Conservation (phyloP, 2,797 vertebrate species). For the Scarus forsteni region DNA sequence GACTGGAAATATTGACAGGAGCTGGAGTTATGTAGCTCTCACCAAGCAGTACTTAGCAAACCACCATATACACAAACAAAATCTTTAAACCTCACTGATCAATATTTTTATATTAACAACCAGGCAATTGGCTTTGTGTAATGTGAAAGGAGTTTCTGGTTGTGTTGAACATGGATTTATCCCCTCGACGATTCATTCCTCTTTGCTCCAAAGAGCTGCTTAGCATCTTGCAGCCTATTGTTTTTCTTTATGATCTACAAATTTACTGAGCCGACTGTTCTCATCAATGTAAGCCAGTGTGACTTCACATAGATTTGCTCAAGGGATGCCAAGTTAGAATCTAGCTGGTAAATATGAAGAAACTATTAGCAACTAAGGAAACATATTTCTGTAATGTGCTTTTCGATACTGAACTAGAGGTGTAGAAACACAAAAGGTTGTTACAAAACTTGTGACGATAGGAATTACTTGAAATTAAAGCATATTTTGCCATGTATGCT, state of each 20-base stretch:
- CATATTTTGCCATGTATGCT: not conserved
- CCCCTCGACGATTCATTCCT: not conserved
- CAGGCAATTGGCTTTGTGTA: conserved; percentile 13
- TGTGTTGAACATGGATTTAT: conserved; percentile 20
- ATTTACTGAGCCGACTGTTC: not conserved
- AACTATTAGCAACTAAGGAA: not conserved
- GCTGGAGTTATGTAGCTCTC: conserved; percentile 24
- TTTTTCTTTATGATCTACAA: not conserved
- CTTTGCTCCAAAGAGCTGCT: not conserved
- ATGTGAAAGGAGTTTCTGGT: conserved; percentile 8
- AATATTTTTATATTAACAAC: conserved; percentile 45
- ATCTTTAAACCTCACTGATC: conserved; percentile 36
- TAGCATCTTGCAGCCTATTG: not conserved
- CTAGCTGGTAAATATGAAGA: not conserved
- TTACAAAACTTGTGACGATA: too few relatives aligned
- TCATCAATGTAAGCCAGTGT: not conserved
- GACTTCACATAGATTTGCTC: not conserved
- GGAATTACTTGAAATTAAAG: too few relatives aligned
- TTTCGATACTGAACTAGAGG: not conserved
- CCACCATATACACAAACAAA: conserved; percentile 21
- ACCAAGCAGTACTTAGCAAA: conserved; percentile 28
- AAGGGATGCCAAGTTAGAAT: not conserved
- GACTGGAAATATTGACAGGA: conserved; percentile 41
- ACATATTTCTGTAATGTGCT: not conserved
- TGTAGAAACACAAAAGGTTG: not conserved